Conservation (phyloP, 2,797 vertebrate genomes). For the Takifugu rubripes region DNA sequence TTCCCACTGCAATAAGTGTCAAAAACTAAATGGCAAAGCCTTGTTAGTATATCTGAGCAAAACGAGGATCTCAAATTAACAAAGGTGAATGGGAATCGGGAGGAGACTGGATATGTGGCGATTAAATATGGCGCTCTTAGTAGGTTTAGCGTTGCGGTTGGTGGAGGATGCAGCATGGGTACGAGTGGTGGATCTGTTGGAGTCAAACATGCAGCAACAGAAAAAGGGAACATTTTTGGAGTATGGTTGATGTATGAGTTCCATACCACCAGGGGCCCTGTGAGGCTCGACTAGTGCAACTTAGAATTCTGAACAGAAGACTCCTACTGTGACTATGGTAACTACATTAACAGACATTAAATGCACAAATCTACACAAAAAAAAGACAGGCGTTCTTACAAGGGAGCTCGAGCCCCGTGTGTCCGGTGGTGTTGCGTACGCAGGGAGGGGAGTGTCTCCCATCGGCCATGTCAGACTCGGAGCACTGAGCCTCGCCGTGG, state of each 20-base stretch:
- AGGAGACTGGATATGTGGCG: constrained; percentile 6
- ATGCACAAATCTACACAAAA: neutral
- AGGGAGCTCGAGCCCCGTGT: constrained; percentile 91
- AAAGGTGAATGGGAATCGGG: constrained; percentile 16
- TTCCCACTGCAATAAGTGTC: constrained; percentile 16
- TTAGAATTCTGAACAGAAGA: too few relatives aligned
- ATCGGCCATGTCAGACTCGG: constrained; percentile 96
- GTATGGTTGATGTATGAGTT: constrained; percentile 46
- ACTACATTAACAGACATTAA: too few relatives aligned
- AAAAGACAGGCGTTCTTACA: constrained; percentile 76
- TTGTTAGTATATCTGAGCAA: constrained; percentile 13
- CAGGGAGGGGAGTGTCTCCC: constrained; percentile 93
- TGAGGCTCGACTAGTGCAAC: too few relatives aligned
- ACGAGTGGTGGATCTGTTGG: constrained; percentile 31
- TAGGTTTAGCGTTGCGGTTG: constrained; percentile 38
- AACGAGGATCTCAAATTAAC: constrained; percentile 7
- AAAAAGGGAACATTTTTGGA: constrained; percentile 32
- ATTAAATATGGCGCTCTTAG: constrained; percentile 25
- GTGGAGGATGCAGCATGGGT: constrained; percentile 43
- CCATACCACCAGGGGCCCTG: too few relatives aligned
- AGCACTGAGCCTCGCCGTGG: constrained; percentile 94
- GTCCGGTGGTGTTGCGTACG: constrained; percentile 89
- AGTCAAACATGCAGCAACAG: constrained; percentile 51
- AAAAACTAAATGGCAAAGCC: constrained; percentile 15
- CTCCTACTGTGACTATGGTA: too few relatives aligned